Evolutionary conservation across 2,797 vertebrate species (phyloP), one percentile per base, ranked within the genome.

Genomic region (Enteromius afrohamiltoni): DNA sequence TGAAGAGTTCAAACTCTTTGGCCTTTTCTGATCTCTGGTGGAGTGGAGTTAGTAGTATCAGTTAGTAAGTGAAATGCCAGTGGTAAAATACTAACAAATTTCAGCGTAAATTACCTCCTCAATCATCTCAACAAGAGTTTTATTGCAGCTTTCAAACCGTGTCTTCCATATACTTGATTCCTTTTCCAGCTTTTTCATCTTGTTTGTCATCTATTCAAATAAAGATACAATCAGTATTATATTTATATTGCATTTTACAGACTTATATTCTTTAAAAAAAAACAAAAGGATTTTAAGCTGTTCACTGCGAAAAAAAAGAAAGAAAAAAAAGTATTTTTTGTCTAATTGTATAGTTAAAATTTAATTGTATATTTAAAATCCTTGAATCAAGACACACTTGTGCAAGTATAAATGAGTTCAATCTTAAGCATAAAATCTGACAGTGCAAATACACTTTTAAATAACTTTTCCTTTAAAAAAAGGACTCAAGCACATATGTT

Each of bases 91-190:
- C 37, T 34, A 23, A 58, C 31, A 45, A 2, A 13, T 26, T 14
- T 65, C 42, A 71, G 42, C 40, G n/a, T 17, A 23, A 3, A 37
- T 89, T 82, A 99, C 98, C 95, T 99, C 97, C 80, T 97, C 96
- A 3, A 98, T 97, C 97, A 99, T 97, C 83, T 98, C 96, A 68
- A 94, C 83, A 82, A 99, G 94, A 0, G 97, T 96, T 92, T 96
- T 98, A 94, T 98, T 99, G 89, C 98, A 98, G 90, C 94, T 97
- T 91, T 99, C 98, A 89, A 99, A 99, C 62, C 97, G 95, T 4
- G 94, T 93, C 93, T 96, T 99, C 98, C 98, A 99, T 0, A 96
- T 92, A 86, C 92, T 94, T 0, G 97, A 97, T 88, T 99, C 98
- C 84, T 97, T 98, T 82, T 99, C 98, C 91, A 98, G 76, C 80